phyloP scores from a whole-genome alignment of 2,888 invertebrate species.

The Patella depressa region DNA sequence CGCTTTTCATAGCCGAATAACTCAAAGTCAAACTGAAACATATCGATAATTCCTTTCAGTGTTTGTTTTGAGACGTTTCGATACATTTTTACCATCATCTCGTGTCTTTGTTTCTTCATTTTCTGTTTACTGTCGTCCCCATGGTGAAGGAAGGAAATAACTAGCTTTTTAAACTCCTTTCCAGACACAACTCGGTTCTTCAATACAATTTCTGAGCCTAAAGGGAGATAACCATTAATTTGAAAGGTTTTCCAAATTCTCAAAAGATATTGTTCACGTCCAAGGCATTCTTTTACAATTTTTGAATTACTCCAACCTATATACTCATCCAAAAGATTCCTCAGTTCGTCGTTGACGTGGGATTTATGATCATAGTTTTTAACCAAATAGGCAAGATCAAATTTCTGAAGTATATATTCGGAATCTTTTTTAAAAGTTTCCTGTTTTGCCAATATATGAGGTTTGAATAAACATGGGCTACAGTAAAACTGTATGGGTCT shows the following conservation, averaged over 20 bases:
- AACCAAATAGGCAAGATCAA: conserved; percentile 27
- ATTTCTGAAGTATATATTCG: conserved; percentile 33
- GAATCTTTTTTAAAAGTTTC: conserved; percentile 45
- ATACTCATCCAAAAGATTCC: conserved; percentile 36
- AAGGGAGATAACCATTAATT: conserved; percentile 46
- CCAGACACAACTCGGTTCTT: neutral
- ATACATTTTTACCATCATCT: neutral
- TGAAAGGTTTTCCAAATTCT: conserved; percentile 46
- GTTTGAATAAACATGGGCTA: conserved; percentile 46
- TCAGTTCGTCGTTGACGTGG: conserved; percentile 34
- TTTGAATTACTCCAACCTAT: conserved; percentile 29
- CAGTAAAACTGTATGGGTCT: conserved; percentile 45
- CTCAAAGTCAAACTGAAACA: neutral
- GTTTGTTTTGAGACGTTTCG: neutral
- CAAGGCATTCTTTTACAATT: conserved; percentile 21
- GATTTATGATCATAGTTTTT: conserved; percentile 17
- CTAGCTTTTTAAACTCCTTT: neutral
- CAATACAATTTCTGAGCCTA: neutral
- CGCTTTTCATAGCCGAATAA: neutral
- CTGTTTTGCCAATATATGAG: conserved; percentile 42
- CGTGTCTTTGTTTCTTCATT: neutral
- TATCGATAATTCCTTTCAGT: neutral
- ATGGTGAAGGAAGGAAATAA: neutral
- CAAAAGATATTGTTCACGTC: conserved; percentile 23
- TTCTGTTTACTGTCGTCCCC: neutral